Evolutionary conservation across 2,888 invertebrate species (phyloP).

Genomic region (Limenitis camilla): DNA sequence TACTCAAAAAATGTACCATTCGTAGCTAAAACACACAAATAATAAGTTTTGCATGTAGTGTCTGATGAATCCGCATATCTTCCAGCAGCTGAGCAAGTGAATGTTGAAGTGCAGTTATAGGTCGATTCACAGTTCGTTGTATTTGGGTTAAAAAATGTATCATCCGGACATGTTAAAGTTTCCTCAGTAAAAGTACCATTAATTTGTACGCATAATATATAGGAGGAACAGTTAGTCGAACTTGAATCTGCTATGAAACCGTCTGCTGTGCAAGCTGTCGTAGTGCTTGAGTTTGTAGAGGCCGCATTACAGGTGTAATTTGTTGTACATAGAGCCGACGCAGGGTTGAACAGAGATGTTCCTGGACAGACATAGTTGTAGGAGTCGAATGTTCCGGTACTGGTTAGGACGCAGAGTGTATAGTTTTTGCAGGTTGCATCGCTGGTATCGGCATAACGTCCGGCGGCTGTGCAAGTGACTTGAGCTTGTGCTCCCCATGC

Average conservation of each 20-base stretch:
- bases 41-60: constrained; percentile 54
- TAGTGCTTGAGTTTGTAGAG: constrained; percentile 24
- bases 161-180: constrained; percentile 41
- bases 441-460: constrained; percentile 48
- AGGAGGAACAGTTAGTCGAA: constrained; percentile 46
- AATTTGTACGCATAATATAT: constrained; percentile 49
- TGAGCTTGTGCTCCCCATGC: constrained; percentile 36
- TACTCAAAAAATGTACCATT: constrained; percentile 44
- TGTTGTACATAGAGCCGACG: constrained; percentile 42
- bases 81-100: constrained; percentile 51
- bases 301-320: constrained; percentile 47
- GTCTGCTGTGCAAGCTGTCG: constrained; percentile 45
- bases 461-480: constrained; percentile 49
- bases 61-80: constrained; percentile 54
- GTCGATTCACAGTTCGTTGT: constrained; percentile 50
- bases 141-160: constrained; percentile 47
- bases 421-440: constrained; percentile 62
- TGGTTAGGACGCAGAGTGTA: constrained; percentile 46
- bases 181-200: constrained; percentile 43
- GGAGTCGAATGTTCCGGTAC: constrained; percentile 35
- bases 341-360: constrained; percentile 57
- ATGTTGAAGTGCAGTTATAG: constrained; percentile 42
- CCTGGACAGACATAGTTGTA: constrained; percentile 60
- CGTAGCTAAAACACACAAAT: constrained; percentile 43
- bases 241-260: constrained; percentile 47